Percentiles rank a stretch among this genome's conserved stretches.
Conservation (phyloP, 30 jellyfish, hydroid and myxozoan genomes). For the Cassiopea andromeda region DNA sequence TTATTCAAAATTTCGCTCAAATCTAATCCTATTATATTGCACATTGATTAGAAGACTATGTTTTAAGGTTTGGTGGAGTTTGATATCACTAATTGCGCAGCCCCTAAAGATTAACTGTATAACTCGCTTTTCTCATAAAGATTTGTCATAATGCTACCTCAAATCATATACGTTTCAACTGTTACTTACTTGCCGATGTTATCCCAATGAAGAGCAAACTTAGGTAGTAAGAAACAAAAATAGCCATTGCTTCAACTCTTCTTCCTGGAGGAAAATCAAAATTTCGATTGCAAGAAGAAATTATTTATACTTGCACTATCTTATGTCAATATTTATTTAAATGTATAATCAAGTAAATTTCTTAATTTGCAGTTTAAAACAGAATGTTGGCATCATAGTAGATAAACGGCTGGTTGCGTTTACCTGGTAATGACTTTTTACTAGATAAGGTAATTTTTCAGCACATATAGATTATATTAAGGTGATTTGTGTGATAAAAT, state of each 20-base stretch:
- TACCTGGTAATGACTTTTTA: not conserved
- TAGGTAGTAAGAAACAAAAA: not conserved
- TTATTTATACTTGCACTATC: not conserved
- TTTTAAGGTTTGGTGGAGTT: too few relatives aligned
- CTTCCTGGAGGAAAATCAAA: not conserved
- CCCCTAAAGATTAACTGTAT: too few relatives aligned
- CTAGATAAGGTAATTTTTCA: not conserved
- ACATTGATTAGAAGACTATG: too few relatives aligned
- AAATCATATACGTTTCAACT: not conserved
- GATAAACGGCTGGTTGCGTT: not conserved
- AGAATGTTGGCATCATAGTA: not conserved
- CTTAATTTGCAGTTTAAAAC: not conserved
- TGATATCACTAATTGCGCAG: too few relatives aligned
- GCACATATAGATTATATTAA: not conserved
- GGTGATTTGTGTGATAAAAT: not conserved
- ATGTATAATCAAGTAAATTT: not conserved
- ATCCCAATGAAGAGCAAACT: not conserved
- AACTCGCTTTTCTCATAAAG: too few relatives aligned
- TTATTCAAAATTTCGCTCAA: too few relatives aligned
- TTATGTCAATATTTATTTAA: not conserved
- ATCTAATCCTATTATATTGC: too few relatives aligned
- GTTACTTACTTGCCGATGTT: slow-evolving; percentile 3
- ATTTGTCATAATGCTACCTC: too few relatives aligned
- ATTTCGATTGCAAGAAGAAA: not conserved
- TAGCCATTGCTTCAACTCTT: not conserved